Base-by-base conservation (phyloP, 1,140 invertebrate genomes). In the Conus ventricosus region DNA sequence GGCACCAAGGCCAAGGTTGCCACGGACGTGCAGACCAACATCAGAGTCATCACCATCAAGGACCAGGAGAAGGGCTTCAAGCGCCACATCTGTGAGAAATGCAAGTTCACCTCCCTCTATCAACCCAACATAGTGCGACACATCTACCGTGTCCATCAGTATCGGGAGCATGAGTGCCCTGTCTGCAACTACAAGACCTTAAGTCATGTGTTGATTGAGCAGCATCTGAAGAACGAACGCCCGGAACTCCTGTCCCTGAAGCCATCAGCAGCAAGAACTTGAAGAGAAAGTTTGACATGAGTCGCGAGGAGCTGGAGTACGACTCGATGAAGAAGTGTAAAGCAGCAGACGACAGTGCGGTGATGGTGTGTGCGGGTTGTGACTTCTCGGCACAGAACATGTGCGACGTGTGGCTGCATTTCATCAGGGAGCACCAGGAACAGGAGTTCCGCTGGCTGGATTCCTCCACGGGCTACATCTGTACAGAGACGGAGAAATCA, bases 41-140 rank as follows among this genome's bases (percentile, higher is more conserved):
- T 91, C 67, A 88, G 90, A 51, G 89, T 91, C 20, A 80, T 91
- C 23, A 90, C 88, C 51, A 55, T 88, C 25, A 85, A 87, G 53
- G n/a, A n/a, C n/a, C n/a, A n/a, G n/a, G 89, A 91, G 27, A 88
- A 87, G 7, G 78, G 76, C 17, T 71, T 89, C 57, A 90, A 89
- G 83, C 88, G 89, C 27, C 90, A 89, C 81, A 88, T 87, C 15
- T 91, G 91, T 85, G 91, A 91, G 80, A 88, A 84, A 51, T 91
- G 91, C 81, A 89, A 87, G 57, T 91, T 91, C 71, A 91, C 91
- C 60, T 91, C 91, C 27, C 76, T 91, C 7, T 89, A 91, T 63
- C 87, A 89, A 5, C 89, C 91, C 39, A 91, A 91, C 60, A 81
- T 91, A 23, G 88, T 90, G 23, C 82, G 91, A 3, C 91, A 91